A percentile compares a stretch with the other conserved stretches of the same genome.
Evolutionary conservation across 2,797 vertebrate genomes (phyloP).

Genomic region (Momotus momota): DNA sequence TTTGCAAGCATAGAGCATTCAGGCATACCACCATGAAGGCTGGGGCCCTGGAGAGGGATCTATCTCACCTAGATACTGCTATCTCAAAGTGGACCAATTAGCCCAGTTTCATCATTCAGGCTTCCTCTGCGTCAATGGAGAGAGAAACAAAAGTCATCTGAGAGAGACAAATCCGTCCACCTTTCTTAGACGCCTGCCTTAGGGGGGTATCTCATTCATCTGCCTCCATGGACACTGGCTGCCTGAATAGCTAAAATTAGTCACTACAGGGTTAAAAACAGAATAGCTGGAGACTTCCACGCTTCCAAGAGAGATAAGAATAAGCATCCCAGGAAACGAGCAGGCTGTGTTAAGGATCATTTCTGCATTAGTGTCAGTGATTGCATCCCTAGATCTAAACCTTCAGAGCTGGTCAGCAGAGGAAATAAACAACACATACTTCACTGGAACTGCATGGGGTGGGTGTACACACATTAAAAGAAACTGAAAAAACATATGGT

Average conservation of each 20-base stretch:
- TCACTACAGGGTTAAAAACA: background rate
- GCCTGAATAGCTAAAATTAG: conserved; percentile 19
- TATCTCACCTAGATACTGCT: background rate
- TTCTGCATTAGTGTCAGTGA: background rate
- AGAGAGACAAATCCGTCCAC: background rate
- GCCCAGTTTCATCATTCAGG: background rate
- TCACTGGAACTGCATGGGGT: conserved; percentile 33
- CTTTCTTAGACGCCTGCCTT: background rate
- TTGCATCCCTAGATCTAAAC: background rate
- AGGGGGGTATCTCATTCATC: background rate
- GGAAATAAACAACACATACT: conserved; percentile 29
- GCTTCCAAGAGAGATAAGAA: background rate
- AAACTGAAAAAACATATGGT: conserved; percentile 48
- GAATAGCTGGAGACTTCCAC: background rate
- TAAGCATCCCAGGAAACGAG: background rate
- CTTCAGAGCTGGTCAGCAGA: background rate
- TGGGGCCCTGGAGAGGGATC: background rate
- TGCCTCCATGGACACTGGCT: background rate
- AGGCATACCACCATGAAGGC: background rate
- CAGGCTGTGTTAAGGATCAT: background rate
- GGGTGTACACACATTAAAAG: conserved; percentile 38
- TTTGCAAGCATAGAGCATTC: background rate
- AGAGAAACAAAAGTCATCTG: background rate
- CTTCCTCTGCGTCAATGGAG: background rate
- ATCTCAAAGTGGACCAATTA: conserved; percentile 26